Evolutionary conservation across 1,140 invertebrate species (phyloP).

Genomic region (Bombus fervidus): DNA sequence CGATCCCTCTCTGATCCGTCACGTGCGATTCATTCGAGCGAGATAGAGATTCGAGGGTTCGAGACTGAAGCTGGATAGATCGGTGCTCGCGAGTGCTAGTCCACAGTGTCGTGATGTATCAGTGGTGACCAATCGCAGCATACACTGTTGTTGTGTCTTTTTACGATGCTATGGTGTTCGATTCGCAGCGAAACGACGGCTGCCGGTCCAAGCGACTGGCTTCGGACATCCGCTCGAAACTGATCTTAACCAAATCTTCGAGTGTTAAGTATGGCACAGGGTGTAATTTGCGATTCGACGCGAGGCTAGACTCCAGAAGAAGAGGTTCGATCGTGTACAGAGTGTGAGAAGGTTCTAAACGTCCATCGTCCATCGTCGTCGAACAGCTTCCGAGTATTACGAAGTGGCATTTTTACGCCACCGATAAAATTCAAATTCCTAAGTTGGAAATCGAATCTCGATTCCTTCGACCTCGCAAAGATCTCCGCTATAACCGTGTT

Average conservation of each 20-base stretch:
- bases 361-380: not conserved
- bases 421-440: not conserved
- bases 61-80: not conserved
- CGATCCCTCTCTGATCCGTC: not conserved
- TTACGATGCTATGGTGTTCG: constrained; percentile 38
- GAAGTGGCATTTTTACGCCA: not conserved
- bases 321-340: not conserved
- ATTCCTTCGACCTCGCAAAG: not conserved
- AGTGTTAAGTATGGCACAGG: too few species aligned
- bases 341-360: too few species aligned
- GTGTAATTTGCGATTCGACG: not conserved
- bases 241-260: not conserved
- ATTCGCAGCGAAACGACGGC: constrained; percentile 3
- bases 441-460: not conserved
- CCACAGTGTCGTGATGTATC: constrained; percentile 20
- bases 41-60: constrained; percentile 22
- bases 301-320: not conserved
- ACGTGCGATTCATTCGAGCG: constrained; percentile 9
- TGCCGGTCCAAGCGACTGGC: constrained; percentile 24
- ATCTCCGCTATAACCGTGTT: not conserved
- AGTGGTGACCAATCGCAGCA: not conserved
- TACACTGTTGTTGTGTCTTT: not conserved
- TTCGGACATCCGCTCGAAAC: constrained; percentile 27
- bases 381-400: not conserved
- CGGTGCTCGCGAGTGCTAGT: constrained; percentile 18